A percentile compares a stretch with the other conserved stretches of the same genome.
phyloP scores from a whole-genome alignment of 2,113 vertebrate species.

The Odocoileus virginianus region DNA sequence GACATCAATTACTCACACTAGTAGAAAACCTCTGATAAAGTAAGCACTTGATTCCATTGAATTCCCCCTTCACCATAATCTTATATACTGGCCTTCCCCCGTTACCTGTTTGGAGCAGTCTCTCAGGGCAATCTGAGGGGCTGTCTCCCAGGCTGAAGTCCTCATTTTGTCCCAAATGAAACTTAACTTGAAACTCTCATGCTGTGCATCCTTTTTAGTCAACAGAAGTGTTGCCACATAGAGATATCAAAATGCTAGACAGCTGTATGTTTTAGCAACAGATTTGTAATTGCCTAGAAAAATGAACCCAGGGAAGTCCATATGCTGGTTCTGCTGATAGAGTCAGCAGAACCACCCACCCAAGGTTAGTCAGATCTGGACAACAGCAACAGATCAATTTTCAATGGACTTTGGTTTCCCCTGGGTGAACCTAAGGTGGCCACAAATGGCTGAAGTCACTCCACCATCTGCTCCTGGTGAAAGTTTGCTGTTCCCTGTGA shows the following conservation, averaged over 20 bases:
- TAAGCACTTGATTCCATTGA: neutral
- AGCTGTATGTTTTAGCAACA: neutral
- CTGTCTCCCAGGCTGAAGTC: neutral
- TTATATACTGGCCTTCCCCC: neutral
- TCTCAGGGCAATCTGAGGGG: neutral
- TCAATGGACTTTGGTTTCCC: conserved; percentile 49
- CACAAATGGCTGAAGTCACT: conserved; percentile 48
- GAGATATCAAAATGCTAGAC: conserved; percentile 53
- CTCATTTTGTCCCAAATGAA: neutral
- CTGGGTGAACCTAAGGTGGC: conserved; percentile 26
- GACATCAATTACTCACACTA: neutral
- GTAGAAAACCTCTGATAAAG: neutral
- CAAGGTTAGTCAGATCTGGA: conserved; percentile 47
- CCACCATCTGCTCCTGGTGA: conserved; percentile 64
- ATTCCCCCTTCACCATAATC: neutral
- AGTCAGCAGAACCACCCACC: neutral
- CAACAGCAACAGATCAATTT: conserved; percentile 66
- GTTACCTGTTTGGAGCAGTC: neutral
- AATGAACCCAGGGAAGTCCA: conserved; percentile 35
- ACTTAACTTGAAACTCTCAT: neutral
- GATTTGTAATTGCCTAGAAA: conserved; percentile 20
- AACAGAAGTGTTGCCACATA: neutral
- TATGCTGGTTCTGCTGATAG: conserved; percentile 56
- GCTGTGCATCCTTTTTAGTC: neutral
- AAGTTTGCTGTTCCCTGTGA: conserved; percentile 55